A percentile compares a stretch with the other conserved stretches of the same genome.
Conservation (phyloP, 2,888 invertebrate species). For the Parochlus steinenii region DNA sequence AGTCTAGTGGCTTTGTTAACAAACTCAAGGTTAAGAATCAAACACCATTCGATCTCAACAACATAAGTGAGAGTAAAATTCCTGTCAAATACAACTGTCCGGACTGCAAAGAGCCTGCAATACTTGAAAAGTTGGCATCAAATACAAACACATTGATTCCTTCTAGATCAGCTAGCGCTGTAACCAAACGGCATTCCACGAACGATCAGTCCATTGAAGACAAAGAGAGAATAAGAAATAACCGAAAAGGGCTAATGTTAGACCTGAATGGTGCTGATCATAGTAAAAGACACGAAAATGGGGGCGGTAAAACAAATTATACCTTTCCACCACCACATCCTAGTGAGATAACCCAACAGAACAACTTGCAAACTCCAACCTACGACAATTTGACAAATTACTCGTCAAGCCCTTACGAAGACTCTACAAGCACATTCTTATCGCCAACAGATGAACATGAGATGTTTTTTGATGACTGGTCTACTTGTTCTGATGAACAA, state of each 20-base stretch:
- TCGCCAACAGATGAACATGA: conserved; percentile 41
- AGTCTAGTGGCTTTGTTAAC: conserved; percentile 18
- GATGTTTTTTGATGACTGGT: conserved; percentile 46
- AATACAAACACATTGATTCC: background rate
- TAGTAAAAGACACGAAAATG: conserved; percentile 15
- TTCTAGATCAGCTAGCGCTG: conserved; percentile 17
- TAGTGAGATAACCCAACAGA: conserved; percentile 7
- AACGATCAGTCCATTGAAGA: conserved; percentile 21
- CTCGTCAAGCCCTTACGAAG: conserved; percentile 29
- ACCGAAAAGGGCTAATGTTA: conserved; percentile 39
- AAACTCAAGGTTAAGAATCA: conserved; percentile 31
- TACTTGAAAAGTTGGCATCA: background rate
- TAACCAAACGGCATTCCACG: conserved; percentile 21
- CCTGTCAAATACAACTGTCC: conserved; percentile 15
- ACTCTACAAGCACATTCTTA: conserved; percentile 31
- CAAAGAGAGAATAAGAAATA: conserved; percentile 22
- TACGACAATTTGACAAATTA: conserved; percentile 28
- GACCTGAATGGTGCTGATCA: conserved; percentile 25
- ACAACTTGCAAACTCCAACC: conserved; percentile 20
- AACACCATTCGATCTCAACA: conserved; percentile 11
- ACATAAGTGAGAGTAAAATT: conserved; percentile 13
- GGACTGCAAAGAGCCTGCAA: conserved; percentile 16
- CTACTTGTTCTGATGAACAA: conserved; percentile 42
- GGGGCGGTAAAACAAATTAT: conserved; percentile 18
- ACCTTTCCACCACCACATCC: conserved; percentile 13